Evolutionary conservation across 2,113 vertebrate species (phyloP), one percentile per base, ranked within the genome.

Genomic region (Serranochromis macrocephalus): DNA sequence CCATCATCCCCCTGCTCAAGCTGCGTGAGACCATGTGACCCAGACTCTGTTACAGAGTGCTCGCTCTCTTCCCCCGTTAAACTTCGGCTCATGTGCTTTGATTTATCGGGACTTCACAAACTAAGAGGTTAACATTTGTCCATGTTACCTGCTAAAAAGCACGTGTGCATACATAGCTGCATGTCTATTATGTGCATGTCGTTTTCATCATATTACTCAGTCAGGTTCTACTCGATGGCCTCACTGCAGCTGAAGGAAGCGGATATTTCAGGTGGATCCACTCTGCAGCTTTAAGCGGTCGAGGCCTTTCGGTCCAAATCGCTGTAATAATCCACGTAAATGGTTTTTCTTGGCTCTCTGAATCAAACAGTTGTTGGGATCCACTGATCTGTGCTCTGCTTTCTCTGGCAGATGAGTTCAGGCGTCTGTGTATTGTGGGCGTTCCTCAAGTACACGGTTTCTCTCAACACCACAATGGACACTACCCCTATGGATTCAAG

Each of bases 401-500:
- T 75, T 38, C n/a, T 90, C 81, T 45, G 58, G 14, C 87, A 99
- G 98, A 98, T 13, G 98, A 98, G 88, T 98, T 96, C 94, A 96
- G 97, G 85, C 91, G 96, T 81, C 95, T 99, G 38, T 99, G 98
- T 80, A 96, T 97, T 14, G 97, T 97, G 63, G 97, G 97, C 0
- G 94, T 97, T 49, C 97, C 98, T 0, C 96, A 97, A 2, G 84
- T 88, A 55, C 95, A 95, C 2, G 94, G 93, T 29, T 82, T 94
- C 63, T 95, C 94, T 8, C 88, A 93, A 12, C 95, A 93, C 88
- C 94, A 94, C 5, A 95, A 93, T 1, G 93, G 92, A 80, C 88
- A 94, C 38, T 94, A 90, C 79, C 94, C 93, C 24, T 91, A 92
- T 24, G 84, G 87, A 26, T 93, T 80, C 86, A 93, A 94, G 53